phyloP scores from a whole-genome alignment of 2,113 vertebrate genomes.

The Hippocampus barbouri region DNA sequence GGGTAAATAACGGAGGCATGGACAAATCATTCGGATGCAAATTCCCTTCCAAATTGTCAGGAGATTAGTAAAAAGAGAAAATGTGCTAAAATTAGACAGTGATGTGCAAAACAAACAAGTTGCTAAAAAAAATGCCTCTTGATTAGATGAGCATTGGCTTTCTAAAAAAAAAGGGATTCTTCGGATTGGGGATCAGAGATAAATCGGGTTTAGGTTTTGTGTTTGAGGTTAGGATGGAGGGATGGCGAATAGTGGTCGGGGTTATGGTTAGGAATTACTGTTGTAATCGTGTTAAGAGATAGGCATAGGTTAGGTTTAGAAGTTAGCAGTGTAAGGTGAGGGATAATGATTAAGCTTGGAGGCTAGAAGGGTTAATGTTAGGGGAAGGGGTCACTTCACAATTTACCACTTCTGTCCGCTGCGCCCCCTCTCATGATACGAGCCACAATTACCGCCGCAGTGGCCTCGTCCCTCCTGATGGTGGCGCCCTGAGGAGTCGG shows the following conservation, averaged over 20 bases:
- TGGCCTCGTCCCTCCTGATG: slow-evolving; percentile 86
- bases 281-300: too few species aligned
- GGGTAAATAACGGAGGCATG: neutral
- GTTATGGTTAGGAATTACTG: too few species aligned
- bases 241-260: too few species aligned
- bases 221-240: neutral
- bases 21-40: neutral
- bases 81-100: neutral
- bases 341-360: too few species aligned
- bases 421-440: slow-evolving; percentile 94
- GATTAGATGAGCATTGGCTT: neutral
- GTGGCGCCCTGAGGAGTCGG: slow-evolving; percentile 82
- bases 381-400: neutral
- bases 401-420: slow-evolving; percentile 87
- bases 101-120: neutral
- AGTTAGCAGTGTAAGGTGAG: too few species aligned
- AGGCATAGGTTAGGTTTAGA: too few species aligned
- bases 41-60: too few species aligned
- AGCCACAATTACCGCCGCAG: slow-evolving; percentile 85
- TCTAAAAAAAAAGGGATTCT: neutral
- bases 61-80: neutral
- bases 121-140: neutral
- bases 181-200: neutral
- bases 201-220: too few species aligned
- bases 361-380: neutral